Evolutionary conservation across 2,888 invertebrate species (phyloP), one percentile per base, ranked within the genome.

Genomic region (Meiosimyza decipiens): DNA sequence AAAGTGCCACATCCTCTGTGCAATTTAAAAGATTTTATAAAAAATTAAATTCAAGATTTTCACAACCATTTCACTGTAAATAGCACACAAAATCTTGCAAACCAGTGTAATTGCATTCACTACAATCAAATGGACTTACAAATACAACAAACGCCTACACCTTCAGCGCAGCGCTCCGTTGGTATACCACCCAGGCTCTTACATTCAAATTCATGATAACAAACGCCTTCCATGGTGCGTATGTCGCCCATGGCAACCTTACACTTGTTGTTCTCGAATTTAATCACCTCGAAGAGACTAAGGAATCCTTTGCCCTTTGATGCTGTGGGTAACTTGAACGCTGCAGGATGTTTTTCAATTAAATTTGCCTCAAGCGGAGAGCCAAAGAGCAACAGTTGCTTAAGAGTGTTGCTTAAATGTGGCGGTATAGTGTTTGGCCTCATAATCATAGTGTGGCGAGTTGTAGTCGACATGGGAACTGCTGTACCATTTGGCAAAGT

Each of bases 131-230:
- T 40, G 9, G 9, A 82, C 93, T 91, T 89, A 94, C 94, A 91
- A 75, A 93, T 89, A 81, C 94, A 94, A 81, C 94, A 94, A 47
- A 91, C 91, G 13, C 93, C 94, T 80, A 91, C 91, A 6, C 92
- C 93, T 82, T 90, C 90, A 16, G 93, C 93, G 85, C 94, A 94
- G 1, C 88, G 83, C n/a, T 92, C 92, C 84, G 91, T 89, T 1
- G 89, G 84, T 7, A 88, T 88, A 2, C 94, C 94, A 65, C 91
- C 91, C 54, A 89, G 82, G 64, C 88, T 87, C 18, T 88, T 86
- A 82, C 95, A 95, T 81, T 94, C 92, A 51, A 89, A 87, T 73
- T 90, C 89, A 79, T 92, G 91, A 78, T 92, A 90, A 82, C 95
- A 95, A 33, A 89, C 90, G 0, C 94, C 95, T 80, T 92, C 91